Evolutionary conservation across 1,140 invertebrate species (phyloP), one percentile per base, ranked within the genome.

Genomic region (Brachionus paranguensis): DNA sequence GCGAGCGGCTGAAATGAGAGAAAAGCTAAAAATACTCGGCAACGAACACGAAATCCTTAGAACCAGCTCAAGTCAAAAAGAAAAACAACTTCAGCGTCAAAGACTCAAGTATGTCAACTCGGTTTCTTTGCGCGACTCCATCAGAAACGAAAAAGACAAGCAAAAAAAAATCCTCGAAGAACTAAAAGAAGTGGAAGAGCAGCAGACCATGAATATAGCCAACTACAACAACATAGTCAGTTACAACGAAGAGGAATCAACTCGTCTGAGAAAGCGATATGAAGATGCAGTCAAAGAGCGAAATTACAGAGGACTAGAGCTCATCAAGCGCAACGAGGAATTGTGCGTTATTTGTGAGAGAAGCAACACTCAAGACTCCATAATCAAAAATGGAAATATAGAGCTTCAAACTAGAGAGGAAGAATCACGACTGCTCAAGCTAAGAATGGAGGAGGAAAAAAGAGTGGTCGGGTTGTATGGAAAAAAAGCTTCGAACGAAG

Each of bases 21-120:
- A 90, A 79, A 90, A 90, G 84, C 88, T 90, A 20, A 89, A 89
- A 85, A 89, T 90, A 55, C 83, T 90, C 37, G 86, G 88, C 76
- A 90, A 90, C 86, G 89, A 90, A 85, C 88, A 89, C 70, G 89
- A 90, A 84, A 90, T 90, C 53, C 86, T 89, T 78, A 85, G 89
- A 47, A 89, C 89, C 20, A 87, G 86, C 29, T 89, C 89, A 60
- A 86, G 86, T 47, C 86, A 88, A 84, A 89, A 89, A 86, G 89
- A 90, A 85, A 88, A 88, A 88, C 89, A 85, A 86, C 78, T 89
- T 43, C 89, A 89, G 84, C 89, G 89, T 76, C 86, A 88, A 24
- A 84, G 87, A 72, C 84, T 89, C 65, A 88, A 87, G 72, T 87
- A 87, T 83, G 87, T 88, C 85, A 88, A 87, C 81, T 87, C 86